Conservation (phyloP, 2,113 vertebrate species). For the Alces alces region DNA sequence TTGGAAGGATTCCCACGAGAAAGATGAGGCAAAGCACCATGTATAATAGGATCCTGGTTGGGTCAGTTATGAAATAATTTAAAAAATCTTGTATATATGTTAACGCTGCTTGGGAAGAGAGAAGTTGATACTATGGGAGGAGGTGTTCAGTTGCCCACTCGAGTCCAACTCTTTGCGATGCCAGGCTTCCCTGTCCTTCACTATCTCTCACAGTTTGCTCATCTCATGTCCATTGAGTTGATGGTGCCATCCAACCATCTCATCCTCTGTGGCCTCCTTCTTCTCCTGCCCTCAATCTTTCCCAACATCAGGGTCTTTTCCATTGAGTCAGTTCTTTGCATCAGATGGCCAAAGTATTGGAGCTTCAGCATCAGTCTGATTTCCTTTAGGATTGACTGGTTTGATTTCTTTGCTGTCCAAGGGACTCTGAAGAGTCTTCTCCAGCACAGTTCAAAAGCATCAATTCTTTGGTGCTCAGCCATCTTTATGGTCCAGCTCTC, state of each 20-base stretch:
- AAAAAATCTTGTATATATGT: not conserved
- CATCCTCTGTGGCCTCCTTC: not conserved
- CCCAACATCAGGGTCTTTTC: not conserved
- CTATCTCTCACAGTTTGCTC: not conserved
- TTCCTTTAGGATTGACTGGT: not conserved
- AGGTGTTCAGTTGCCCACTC: not conserved
- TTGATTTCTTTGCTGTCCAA: not conserved
- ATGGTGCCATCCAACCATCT: not conserved
- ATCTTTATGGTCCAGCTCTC: not conserved
- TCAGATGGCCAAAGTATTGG: not conserved
- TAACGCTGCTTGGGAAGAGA: not conserved
- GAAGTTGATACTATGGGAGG: not conserved
- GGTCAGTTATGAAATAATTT: not conserved
- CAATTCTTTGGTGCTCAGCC: not conserved
- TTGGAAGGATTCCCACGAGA: not conserved
- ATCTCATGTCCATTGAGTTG: not conserved
- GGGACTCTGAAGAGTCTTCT: not conserved
- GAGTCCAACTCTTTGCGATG: rapidly evolving
- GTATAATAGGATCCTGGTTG: not conserved
- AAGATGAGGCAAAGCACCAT: not conserved
- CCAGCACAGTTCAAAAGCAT: not conserved
- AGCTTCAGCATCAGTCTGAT: not conserved
- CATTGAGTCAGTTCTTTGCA: not conserved
- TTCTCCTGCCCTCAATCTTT: not conserved
- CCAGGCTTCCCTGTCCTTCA: not conserved